These are phyloP conservation scores for Buphagus erythrorhynchus DNA, from an alignment of 2,797 vertebrate genomes.

Conservation along the genomic window DNA sequence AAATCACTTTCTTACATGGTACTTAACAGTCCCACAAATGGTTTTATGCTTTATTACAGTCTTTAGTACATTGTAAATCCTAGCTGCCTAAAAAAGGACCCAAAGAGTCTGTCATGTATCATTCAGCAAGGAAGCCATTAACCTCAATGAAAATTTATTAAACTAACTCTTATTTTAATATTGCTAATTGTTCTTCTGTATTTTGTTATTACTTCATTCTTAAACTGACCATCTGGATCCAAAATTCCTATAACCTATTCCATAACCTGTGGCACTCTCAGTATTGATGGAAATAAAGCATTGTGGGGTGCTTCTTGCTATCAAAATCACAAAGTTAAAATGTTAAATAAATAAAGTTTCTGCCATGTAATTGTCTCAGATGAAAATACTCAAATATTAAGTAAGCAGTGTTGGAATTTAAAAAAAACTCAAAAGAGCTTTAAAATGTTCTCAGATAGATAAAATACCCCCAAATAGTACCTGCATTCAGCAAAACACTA, in stretches of 20 bases:
- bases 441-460: not conserved
- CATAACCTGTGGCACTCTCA: not conserved
- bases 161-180: not conserved
- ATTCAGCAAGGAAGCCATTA: not conserved
- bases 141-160: not conserved
- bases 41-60: not conserved
- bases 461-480: not conserved
- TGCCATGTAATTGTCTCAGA: not conserved
- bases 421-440: not conserved
- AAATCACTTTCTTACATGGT: not conserved
- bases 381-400: not conserved
- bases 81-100: not conserved
- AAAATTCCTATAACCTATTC: not conserved
- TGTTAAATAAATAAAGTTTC: not conserved
- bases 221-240: conserved; percentile 11
- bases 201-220: not conserved
- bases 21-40: not conserved
- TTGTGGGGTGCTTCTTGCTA: not conserved
- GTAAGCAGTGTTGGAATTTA: not conserved
- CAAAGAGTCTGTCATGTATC: not conserved
- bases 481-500: not conserved
- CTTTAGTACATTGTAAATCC: not conserved
- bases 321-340: not conserved
- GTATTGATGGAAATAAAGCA: not conserved
- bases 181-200: not conserved